Evolutionary conservation across 2,797 vertebrate genomes (phyloP).

Genomic region (Chelon labrosus): DNA sequence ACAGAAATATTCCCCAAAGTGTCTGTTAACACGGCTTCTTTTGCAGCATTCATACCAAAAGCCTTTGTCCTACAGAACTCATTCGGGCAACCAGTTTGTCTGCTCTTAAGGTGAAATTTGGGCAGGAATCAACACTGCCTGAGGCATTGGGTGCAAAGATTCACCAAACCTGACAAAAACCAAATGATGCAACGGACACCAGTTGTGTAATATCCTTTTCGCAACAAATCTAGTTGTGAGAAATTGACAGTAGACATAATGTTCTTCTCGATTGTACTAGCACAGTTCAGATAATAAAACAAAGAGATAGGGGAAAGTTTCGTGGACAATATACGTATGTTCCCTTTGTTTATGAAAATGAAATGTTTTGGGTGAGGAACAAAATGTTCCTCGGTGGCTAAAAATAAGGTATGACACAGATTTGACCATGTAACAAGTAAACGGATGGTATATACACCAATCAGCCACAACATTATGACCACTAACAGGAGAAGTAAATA

Average conservation of each 20-base stretch:
- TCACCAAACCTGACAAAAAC: slow-evolving; percentile 31
- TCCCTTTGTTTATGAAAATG: not conserved
- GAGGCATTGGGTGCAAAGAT: slow-evolving; percentile 11
- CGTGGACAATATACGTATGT: not conserved
- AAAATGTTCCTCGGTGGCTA: not conserved
- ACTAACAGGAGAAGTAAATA: too few relatives aligned
- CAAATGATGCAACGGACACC: slow-evolving; percentile 18
- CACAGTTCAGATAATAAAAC: not conserved
- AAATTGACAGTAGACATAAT: not conserved
- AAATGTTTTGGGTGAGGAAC: not conserved
- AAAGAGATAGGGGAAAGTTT: not conserved
- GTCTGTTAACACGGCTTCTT: not conserved
- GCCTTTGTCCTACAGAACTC: not conserved
- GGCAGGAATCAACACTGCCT: not conserved
- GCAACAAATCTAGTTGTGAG: slow-evolving; percentile 15
- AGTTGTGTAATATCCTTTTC: slow-evolving; percentile 46
- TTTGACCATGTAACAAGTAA: not conserved
- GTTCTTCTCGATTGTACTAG: not conserved
- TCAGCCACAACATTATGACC: too few relatives aligned
- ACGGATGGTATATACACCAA: not conserved
- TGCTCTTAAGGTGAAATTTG: not conserved
- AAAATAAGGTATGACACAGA: slow-evolving; percentile 2
- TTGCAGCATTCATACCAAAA: not conserved
- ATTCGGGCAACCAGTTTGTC: not conserved
- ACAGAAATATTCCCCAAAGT: not conserved